A percentile compares a stretch with the other conserved stretches of the same genome.
These are phyloP conservation scores for Drosophila borealis DNA, from an alignment of 2,888 invertebrate genomes.

Conservation along the genomic window DNA sequence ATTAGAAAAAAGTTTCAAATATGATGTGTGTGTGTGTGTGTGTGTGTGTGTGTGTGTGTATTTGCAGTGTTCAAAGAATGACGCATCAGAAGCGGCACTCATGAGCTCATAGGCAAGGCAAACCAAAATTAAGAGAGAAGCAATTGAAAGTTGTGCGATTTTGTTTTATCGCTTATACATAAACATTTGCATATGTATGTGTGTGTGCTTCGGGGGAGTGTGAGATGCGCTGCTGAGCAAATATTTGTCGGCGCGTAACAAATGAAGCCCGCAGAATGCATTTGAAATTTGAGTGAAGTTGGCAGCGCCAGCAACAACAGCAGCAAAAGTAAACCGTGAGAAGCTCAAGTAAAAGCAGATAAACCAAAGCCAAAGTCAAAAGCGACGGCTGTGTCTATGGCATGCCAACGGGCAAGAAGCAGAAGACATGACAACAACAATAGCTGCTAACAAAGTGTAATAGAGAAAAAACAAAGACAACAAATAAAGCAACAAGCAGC, in stretches of 20 bases:
- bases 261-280: slow-evolving; percentile 58
- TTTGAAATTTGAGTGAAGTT: slow-evolving; percentile 67
- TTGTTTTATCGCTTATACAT: slow-evolving; percentile 26
- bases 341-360: slow-evolving; percentile 75
- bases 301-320: slow-evolving; percentile 42
- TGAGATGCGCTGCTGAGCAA: slow-evolving; percentile 40
- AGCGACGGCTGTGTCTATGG: slow-evolving; percentile 41
- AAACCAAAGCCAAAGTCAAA: slow-evolving; percentile 70
- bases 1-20: slow-evolving; percentile 17
- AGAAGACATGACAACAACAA: slow-evolving; percentile 42
- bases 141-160: slow-evolving; percentile 43
- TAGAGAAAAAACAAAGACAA: slow-evolving; percentile 57
- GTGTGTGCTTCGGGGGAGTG: slow-evolving; percentile 34
- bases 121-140: slow-evolving; percentile 11
- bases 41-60: slow-evolving; percentile 3
- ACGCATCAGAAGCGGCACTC: slow-evolving; percentile 34
- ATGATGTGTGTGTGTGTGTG: neutral
- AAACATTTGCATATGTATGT: slow-evolving; percentile 17
- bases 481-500: slow-evolving; percentile 58
- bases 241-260: slow-evolving; percentile 46
- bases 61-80: slow-evolving; percentile 28
- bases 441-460: slow-evolving; percentile 53
- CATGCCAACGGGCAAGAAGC: slow-evolving; percentile 61
- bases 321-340: slow-evolving; percentile 83
- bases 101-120: slow-evolving; percentile 54